Evolutionary conservation across 1,140 invertebrate species (phyloP).

Genomic region (Sitodiplosis mosellana): DNA sequence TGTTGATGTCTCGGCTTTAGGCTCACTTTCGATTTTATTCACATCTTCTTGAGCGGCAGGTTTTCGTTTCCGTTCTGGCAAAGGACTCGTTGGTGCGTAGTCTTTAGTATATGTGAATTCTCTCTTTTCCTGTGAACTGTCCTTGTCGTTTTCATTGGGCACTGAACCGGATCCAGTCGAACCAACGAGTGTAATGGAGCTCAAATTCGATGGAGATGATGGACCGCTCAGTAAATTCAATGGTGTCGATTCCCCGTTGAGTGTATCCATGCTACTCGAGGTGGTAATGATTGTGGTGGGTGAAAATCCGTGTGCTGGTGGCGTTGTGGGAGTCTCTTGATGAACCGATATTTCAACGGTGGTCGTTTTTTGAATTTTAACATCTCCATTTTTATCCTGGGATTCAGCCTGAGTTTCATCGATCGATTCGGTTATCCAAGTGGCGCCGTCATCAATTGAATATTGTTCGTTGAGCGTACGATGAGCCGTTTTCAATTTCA

Average conservation of each 20-base stretch:
- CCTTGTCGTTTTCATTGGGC: neutral
- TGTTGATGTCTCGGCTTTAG: constrained; percentile 1
- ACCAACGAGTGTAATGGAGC: constrained; percentile 48
- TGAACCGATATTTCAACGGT: neutral
- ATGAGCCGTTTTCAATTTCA: neutral
- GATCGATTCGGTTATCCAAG: constrained; percentile 4
- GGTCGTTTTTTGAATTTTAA: neutral
- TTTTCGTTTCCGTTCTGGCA: constrained; percentile 6
- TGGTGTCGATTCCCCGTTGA: constrained; percentile 45
- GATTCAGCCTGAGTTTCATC: neutral
- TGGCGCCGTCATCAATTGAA: neutral
- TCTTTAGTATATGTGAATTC: constrained; percentile 3
- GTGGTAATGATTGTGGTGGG: constrained; percentile 32
- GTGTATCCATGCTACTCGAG: constrained; percentile 53
- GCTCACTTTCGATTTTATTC: neutral
- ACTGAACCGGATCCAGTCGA: constrained; percentile 23
- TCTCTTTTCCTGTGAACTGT: constrained; percentile 1
- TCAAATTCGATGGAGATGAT: constrained; percentile 51
- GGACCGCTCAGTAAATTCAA: constrained; percentile 31
- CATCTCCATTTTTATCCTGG: neutral
- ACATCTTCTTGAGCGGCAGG: constrained; percentile 2
- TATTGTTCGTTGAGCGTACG: neutral
- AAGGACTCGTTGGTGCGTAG: constrained; percentile 5
- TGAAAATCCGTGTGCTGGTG: constrained; percentile 1
- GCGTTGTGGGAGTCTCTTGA: neutral